Base-by-base conservation (phyloP, 2,113 vertebrate genomes). In the Channa argus region DNA sequence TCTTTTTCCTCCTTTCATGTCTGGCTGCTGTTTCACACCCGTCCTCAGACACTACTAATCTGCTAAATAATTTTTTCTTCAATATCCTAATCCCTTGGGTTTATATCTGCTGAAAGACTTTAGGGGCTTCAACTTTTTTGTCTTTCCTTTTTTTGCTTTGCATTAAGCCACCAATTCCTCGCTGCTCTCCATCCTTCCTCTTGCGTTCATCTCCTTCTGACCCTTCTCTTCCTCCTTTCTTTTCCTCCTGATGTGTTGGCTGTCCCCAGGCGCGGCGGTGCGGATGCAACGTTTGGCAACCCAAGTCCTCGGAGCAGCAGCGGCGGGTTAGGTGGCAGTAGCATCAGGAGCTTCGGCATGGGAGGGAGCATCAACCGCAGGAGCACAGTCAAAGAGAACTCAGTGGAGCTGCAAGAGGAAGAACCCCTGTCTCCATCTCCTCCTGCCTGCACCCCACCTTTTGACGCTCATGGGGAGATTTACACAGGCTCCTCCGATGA, bases 21-120 rank as follows among this genome's bases (percentile, higher is more conserved):
- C 61, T 54, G 43, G 39, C 77, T 80, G 70, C 54, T 73, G 54
- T 46, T 72, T 83, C 69, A 54, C 66, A 7, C 37, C 41, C 47
- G 12, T 71, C 77, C 77, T 84, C 85, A 91, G 90, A 84, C 37
- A 74, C 49, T n/a, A n/a, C 82, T 90, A 80, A 88, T 49, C 79
- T 86, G 50, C 46, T 49, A 44, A 51, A 67, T 72, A 12, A 6
- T 44, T 58, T 58, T 5, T 6, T 59, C 9, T 14, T 33, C 24
- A 5, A 36, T 12, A 0, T 58, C 33, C 46, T 76, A 0, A 44
- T n/a, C 50, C 36, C 12, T 72, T 12, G 44, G 3, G 55, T 70
- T 78, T 43, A 46, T 33, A 13, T 11, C 59, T 34, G 43, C 56
- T 63, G 36, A 50, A n/a, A 43, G 4, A 45, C 45, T 70, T 80